Base-by-base conservation (phyloP, 2,888 invertebrate species). In the Dexiosoma caninum region DNA sequence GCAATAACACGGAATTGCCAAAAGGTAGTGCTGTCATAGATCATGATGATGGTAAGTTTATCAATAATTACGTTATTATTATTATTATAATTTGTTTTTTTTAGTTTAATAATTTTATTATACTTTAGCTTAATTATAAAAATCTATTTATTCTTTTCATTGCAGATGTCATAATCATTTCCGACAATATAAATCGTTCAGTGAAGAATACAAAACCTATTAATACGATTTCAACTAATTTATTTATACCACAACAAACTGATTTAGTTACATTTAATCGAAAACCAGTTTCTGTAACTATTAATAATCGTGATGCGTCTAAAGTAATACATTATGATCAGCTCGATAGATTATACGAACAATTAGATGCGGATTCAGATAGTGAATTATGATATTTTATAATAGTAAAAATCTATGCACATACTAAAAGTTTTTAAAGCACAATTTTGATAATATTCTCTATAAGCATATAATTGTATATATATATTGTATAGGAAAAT, bases 291-390 rank as follows among this genome's bases (percentile, higher is more conserved):
- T n/a, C 78, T 3, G 21, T 49, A 35, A 19, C 23, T 37, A 37
- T 35, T 12, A 3, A 55, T n/a, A 51, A 14, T 9, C 7, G 21
- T 10, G 40, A 35, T 12, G 16, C 27, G n/a, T 60, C 53, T 35
- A 60, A 35, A 14, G 19, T 35, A 6, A 30, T 32, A 44, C 44
- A 75, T 7, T 78, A 60, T 46, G 84, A 86, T 64, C 83, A 84
- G n/a, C 76, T 85, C 4, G 83, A 85, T 55, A 84, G 83, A 40
- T 72, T 86, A 30, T 86, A 84, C 78, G 83, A 83, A 4, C 81
- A 83, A 49, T 82, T 86, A 23, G 85, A 86, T 81, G 84, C 86
- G 0, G 85, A 86, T 16, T 78, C 83, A 10, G 86, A 87, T 30
- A 83, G 83, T 10, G 86, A 86, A 9, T 72, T 76, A 62, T 81